Conservation (phyloP, 2,888 invertebrate species). For the Leucania comma region DNA sequence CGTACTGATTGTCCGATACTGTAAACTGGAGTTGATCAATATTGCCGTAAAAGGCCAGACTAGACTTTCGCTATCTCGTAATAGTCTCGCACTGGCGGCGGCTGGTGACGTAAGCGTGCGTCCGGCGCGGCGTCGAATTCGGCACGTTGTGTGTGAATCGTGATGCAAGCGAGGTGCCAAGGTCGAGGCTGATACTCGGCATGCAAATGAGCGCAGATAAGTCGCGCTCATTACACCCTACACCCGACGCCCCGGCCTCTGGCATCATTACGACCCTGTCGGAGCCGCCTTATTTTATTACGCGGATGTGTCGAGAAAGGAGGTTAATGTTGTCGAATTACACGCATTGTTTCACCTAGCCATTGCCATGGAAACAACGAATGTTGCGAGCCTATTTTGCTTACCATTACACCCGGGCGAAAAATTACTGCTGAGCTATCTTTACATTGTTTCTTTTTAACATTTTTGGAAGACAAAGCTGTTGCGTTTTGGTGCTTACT, state of each 20-base stretch:
- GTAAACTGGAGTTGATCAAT: conserved; percentile 50
- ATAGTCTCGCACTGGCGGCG: conserved; percentile 54
- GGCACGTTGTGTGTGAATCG: conserved; percentile 74
- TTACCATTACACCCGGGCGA: conserved; percentile 52
- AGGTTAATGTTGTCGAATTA: conserved; percentile 87
- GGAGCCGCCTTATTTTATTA: conserved; percentile 85
- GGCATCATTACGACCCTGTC: conserved; percentile 82
- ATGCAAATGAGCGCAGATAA: conserved; percentile 89
- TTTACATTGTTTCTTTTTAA: conserved; percentile 25
- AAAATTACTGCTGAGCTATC: conserved; percentile 39
- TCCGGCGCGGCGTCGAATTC: conserved; percentile 69
- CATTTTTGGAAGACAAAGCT: conserved; percentile 6
- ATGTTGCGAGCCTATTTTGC: conserved; percentile 66
- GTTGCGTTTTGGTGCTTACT: conserved; percentile 18
- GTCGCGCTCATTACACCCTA: conserved; percentile 86
- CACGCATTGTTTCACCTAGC: conserved; percentile 86
- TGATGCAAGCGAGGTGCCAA: conserved; percentile 84
- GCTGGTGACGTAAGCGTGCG: conserved; percentile 73
- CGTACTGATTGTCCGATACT: conserved; percentile 28
- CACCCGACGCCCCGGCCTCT: conserved; percentile 79
- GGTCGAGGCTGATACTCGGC: conserved; percentile 86
- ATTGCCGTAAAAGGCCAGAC: conserved; percentile 60
- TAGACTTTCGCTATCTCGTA: conserved; percentile 72
- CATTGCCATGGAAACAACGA: conserved; percentile 79
- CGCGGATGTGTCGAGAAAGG: conserved; percentile 85